These are phyloP conservation scores for Carassius carassius DNA, from an alignment of 2,113 vertebrate species.

Conservation along the genomic window DNA sequence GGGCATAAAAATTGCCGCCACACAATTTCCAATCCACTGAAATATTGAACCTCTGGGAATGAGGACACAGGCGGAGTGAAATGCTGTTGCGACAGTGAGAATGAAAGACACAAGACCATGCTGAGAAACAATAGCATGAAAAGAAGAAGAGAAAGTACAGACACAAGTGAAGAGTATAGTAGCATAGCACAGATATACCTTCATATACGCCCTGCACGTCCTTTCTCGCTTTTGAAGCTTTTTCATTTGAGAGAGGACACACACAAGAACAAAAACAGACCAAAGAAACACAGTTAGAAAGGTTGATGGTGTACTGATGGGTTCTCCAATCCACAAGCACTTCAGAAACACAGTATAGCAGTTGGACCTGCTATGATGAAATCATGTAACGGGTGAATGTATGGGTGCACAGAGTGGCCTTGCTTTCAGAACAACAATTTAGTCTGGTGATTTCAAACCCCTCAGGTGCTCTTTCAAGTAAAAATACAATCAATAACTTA, in stretches of 20 bases:
- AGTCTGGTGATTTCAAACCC: not conserved
- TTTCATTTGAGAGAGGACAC: slow-evolving; percentile 66
- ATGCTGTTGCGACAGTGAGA: slow-evolving; percentile 52
- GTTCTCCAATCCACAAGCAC: slow-evolving; percentile 43
- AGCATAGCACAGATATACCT: slow-evolving; percentile 77
- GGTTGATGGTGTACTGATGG: slow-evolving; percentile 37
- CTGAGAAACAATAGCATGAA: slow-evolving; percentile 78
- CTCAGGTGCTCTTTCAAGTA: not conserved
- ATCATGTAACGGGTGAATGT: slow-evolving; percentile 19
- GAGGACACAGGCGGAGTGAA: slow-evolving; percentile 43
- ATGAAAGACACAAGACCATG: slow-evolving; percentile 68
- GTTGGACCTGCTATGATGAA: slow-evolving; percentile 15
- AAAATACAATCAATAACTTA: not conserved
- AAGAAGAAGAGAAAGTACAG: slow-evolving; percentile 60
- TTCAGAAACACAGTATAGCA: slow-evolving; percentile 43
- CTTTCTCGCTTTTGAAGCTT: slow-evolving; percentile 95
- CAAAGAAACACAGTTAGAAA: slow-evolving; percentile 60
- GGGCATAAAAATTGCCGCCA: slow-evolving; percentile 51
- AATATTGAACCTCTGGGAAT: slow-evolving; percentile 58
- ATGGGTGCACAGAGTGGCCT: not conserved
- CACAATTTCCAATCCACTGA: slow-evolving; percentile 64
- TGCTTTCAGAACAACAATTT: not conserved
- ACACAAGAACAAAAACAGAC: slow-evolving; percentile 52
- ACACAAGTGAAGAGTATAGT: slow-evolving; percentile 69
- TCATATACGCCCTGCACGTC: slow-evolving; percentile 93